Evolutionary conservation across 2,113 vertebrate species (phyloP).

Genomic region (Ovis canadensis): DNA sequence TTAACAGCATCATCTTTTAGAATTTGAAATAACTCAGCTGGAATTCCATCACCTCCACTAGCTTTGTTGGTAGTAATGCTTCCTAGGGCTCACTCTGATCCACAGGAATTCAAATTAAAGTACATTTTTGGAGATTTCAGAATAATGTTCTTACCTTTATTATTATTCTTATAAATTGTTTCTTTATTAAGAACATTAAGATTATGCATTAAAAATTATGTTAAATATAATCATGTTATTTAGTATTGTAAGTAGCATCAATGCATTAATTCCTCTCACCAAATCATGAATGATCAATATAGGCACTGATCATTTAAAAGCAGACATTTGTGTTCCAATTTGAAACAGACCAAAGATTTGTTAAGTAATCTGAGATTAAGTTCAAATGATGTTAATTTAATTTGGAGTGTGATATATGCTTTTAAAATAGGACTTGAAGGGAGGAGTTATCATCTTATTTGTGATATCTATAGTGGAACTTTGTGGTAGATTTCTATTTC

Average conservation of each 20-base stretch:
- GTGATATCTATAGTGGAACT: not conserved
- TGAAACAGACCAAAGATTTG: not conserved
- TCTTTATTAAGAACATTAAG: not conserved
- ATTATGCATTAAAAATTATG: not conserved
- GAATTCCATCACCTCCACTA: not conserved
- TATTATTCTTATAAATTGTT: not conserved
- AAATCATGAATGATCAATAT: not conserved
- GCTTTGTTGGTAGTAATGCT: not conserved
- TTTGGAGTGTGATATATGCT: not conserved
- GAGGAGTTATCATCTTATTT: not conserved
- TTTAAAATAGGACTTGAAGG: not conserved
- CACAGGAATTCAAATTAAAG: not conserved
- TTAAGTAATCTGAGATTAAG: not conserved
- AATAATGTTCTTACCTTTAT: not conserved
- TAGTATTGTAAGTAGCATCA: not conserved
- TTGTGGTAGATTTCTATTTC: not conserved
- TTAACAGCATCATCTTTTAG: not conserved
- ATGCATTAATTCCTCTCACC: not conserved
- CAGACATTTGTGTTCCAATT: not conserved
- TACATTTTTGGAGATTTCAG: not conserved
- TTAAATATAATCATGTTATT: not conserved
- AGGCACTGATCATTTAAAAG: not conserved
- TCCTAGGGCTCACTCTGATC: not conserved
- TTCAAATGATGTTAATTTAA: not conserved
- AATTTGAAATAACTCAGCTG: not conserved